These are phyloP conservation scores for Drosophila ezoana DNA, from an alignment of 2,888 invertebrate genomes.

Conservation along the genomic window DNA sequence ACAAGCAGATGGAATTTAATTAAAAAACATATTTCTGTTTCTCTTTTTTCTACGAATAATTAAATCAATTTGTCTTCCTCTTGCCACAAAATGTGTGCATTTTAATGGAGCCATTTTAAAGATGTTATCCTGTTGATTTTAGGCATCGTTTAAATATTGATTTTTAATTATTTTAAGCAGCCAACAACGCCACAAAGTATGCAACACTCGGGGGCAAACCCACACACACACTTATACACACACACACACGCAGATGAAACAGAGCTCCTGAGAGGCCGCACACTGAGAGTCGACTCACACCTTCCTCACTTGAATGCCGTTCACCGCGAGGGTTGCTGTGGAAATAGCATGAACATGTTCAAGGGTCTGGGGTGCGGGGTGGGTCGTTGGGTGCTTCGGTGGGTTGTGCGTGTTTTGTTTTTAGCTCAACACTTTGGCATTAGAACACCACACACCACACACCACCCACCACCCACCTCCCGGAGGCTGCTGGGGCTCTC, in stretches of 20 bases:
- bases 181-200: constrained; percentile 68
- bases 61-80: too few relatives aligned
- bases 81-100: neutral
- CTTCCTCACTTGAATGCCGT: constrained; percentile 34
- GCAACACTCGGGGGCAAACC: constrained; percentile 49
- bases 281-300: constrained; percentile 54
- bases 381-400: constrained; percentile 6
- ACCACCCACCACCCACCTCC: too few relatives aligned
- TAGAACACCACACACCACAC: too few relatives aligned
- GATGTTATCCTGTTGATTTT: constrained; percentile 9
- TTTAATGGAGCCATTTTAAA: constrained; percentile 31
- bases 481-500: constrained; percentile 49
- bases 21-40: neutral
- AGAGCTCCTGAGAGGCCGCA: constrained; percentile 59
- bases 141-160: constrained; percentile 73
- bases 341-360: constrained; percentile 33
- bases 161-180: constrained; percentile 79
- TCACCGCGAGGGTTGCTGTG: constrained; percentile 71
- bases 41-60: neutral
- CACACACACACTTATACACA: constrained; percentile 11
- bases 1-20: neutral
- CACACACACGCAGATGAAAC: constrained; percentile 17
- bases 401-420: constrained; percentile 74
- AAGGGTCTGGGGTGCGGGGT: constrained; percentile 1
- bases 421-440: constrained; percentile 65